Percentiles rank a stretch among this genome's conserved stretches.
These are phyloP conservation scores for Mesitornis unicolor DNA, from an alignment of 2,113 vertebrate genomes.

Conservation along the genomic window DNA sequence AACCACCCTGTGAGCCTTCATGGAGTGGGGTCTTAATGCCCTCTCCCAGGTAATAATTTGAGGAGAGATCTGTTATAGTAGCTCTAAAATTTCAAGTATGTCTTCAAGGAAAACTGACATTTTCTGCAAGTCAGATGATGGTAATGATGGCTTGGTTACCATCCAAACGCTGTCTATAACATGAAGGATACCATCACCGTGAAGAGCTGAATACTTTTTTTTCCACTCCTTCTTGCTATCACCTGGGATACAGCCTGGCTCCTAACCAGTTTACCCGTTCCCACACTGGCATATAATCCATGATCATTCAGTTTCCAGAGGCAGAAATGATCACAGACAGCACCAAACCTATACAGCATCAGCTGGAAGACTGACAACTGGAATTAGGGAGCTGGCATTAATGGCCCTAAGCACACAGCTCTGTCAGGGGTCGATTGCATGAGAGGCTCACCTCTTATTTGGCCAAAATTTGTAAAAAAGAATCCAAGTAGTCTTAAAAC, in stretches of 20 bases:
- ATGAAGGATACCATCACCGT: not conserved
- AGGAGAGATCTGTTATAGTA: not conserved
- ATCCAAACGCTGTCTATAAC: not conserved
- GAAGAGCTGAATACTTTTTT: not conserved
- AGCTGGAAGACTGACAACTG: not conserved
- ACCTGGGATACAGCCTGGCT: not conserved
- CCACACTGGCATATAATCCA: constrained; percentile 18
- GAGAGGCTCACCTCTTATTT: not conserved
- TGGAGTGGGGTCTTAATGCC: not conserved
- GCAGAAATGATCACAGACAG: constrained; percentile 23
- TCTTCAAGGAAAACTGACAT: not conserved
- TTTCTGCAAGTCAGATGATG: not conserved
- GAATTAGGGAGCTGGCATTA: not conserved
- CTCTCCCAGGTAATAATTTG: not conserved
- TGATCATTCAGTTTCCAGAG: constrained; percentile 5
- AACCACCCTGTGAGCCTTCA: not conserved
- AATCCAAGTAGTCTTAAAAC: not conserved
- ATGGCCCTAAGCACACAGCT: not conserved
- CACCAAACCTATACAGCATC: not conserved
- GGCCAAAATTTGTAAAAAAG: not conserved
- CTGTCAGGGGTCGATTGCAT: not conserved
- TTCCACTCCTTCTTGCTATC: not conserved
- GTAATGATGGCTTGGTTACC: not conserved
- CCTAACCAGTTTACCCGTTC: not conserved
- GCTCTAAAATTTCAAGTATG: not conserved